phyloP scores from a whole-genome alignment of 2,113 vertebrate species.

The Ardeotis arabs region DNA sequence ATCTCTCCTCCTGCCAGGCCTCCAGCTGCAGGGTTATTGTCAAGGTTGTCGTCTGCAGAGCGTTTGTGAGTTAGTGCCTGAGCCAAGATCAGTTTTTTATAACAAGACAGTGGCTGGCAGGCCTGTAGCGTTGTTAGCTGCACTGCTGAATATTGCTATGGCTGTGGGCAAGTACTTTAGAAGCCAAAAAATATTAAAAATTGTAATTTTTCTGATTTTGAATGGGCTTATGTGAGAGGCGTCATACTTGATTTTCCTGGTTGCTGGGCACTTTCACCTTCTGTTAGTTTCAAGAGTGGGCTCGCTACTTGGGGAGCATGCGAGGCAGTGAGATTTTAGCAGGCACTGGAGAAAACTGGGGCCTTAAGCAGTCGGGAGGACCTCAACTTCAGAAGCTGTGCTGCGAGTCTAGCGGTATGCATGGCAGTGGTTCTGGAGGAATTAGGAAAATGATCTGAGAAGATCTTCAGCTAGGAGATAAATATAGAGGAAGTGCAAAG shows the following conservation, averaged over 20 bases:
- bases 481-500: conserved; percentile 34
- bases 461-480: conserved; percentile 19
- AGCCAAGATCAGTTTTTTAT: neutral
- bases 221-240: neutral
- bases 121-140: neutral
- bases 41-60: neutral
- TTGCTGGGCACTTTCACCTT: neutral
- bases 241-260: neutral
- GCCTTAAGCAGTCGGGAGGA: neutral
- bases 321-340: neutral
- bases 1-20: neutral
- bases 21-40: neutral
- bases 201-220: neutral
- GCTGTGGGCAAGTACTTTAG: neutral
- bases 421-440: neutral
- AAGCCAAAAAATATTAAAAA: neutral
- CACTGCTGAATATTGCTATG: neutral
- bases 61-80: neutral
- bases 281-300: neutral
- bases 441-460: conserved; percentile 3
- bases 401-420: neutral
- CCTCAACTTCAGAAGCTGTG: neutral
- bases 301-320: neutral
- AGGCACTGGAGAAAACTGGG: neutral
- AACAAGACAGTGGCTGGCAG: neutral